Conservation (phyloP, 2,113 vertebrate species). For the Deroptyus accipitrinus region DNA sequence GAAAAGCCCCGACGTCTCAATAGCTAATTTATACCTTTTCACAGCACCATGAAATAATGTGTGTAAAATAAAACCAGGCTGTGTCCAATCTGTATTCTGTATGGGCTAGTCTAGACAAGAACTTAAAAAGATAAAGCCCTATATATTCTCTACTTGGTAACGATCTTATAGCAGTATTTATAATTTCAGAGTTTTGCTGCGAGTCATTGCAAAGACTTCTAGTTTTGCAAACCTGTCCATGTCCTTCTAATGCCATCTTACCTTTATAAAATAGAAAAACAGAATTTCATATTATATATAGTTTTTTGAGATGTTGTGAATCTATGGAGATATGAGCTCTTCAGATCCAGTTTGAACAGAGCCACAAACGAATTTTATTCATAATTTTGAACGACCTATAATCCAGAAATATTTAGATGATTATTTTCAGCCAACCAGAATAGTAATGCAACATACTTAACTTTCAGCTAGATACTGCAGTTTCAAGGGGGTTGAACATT, state of each 20-base stretch:
- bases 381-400: not conserved
- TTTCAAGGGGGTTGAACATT: not conserved
- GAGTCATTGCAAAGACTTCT: not conserved
- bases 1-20: not conserved
- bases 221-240: not conserved
- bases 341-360: not conserved
- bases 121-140: constrained; percentile 16
- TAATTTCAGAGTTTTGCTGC: not conserved
- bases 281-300: not conserved
- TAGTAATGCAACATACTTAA: not conserved
- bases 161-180: not conserved
- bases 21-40: constrained; percentile 10
- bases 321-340: not conserved
- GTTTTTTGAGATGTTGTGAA: not conserved
- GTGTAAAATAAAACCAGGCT: not conserved
- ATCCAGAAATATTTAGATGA: not conserved
- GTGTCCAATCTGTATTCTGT: not conserved
- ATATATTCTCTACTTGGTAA: not conserved
- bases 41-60: not conserved
- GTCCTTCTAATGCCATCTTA: not conserved
- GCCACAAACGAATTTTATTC: not conserved
- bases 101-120: not conserved
- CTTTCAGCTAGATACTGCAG: not conserved
- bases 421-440: not conserved
- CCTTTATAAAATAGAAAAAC: not conserved